These are phyloP conservation scores for Amphiduros pacificus DNA, from an alignment of 2,888 invertebrate genomes.

Conservation along the genomic window DNA sequence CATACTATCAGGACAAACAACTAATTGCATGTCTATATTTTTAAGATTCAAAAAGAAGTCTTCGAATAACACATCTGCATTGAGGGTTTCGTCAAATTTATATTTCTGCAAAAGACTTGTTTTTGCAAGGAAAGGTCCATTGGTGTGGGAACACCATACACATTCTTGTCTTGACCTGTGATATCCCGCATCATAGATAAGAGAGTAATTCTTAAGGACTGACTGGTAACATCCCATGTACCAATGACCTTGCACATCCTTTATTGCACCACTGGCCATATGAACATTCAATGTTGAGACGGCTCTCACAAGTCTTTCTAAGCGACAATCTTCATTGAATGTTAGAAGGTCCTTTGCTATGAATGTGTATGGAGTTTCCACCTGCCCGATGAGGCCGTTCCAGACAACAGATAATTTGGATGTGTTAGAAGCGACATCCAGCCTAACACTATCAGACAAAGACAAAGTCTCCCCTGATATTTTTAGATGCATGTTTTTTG, in stretches of 20 bases:
- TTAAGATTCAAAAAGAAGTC: constrained; percentile 47
- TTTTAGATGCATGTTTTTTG: too few species aligned
- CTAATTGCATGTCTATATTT: constrained; percentile 26
- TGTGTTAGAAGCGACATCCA: neutral
- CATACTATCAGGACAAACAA: constrained; percentile 52
- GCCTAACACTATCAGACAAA: too few species aligned
- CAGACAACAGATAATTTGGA: constrained; percentile 31
- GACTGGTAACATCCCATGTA: constrained; percentile 42
- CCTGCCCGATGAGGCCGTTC: constrained; percentile 34
- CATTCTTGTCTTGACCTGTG: constrained; percentile 45
- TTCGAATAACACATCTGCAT: constrained; percentile 35
- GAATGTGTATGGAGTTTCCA: constrained; percentile 42
- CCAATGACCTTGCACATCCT: constrained; percentile 44
- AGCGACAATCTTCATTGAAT: constrained; percentile 36
- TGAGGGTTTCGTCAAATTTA: constrained; percentile 31
- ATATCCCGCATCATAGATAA: constrained; percentile 44
- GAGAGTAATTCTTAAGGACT: constrained; percentile 40
- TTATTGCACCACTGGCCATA: constrained; percentile 40
- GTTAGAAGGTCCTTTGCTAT: constrained; percentile 36
- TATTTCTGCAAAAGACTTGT: constrained; percentile 32
- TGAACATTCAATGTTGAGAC: constrained; percentile 34
- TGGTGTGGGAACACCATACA: constrained; percentile 46
- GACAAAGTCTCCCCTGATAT: too few species aligned
- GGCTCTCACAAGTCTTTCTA: constrained; percentile 44
- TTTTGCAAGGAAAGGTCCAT: constrained; percentile 43